A percentile compares a stretch with the other conserved stretches of the same genome.
These are phyloP conservation scores for Rhipidura dahli DNA, from an alignment of 2,113 vertebrate species.

Conservation along the genomic window DNA sequence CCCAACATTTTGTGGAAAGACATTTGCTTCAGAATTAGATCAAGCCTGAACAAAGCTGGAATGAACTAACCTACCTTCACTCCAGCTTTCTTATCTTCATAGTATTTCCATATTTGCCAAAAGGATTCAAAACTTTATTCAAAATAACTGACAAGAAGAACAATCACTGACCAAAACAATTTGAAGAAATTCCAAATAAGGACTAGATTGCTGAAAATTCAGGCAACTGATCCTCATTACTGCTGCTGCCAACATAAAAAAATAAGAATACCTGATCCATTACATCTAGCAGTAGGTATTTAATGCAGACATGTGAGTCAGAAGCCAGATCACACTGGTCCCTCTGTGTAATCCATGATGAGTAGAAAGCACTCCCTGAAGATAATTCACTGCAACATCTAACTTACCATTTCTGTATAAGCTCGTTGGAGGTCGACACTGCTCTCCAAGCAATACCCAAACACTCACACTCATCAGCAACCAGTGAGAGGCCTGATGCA, in stretches of 20 bases:
- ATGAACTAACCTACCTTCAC: background rate
- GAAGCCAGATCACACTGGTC: background rate
- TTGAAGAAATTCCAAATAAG: background rate
- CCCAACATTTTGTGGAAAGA: background rate
- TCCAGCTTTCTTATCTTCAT: background rate
- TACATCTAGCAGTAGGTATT: background rate
- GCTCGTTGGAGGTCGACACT: background rate
- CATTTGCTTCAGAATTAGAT: background rate
- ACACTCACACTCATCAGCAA: accelerated
- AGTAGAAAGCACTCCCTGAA: background rate
- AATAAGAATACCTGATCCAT: background rate
- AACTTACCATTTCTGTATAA: background rate
- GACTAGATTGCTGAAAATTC: background rate
- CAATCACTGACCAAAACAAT: background rate
- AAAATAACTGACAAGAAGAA: background rate
- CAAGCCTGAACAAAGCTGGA: conserved; percentile 12
- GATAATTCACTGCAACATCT: background rate
- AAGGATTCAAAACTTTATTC: background rate
- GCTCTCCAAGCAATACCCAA: background rate
- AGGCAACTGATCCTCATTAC: background rate
- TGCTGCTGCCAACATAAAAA: background rate
- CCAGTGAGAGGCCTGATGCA: background rate
- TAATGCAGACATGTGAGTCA: background rate
- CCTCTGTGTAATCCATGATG: background rate
- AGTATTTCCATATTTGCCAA: background rate